Percentiles rank a stretch among this genome's conserved stretches.
phyloP scores from a whole-genome alignment of 1,140 invertebrate species.

The Drosophila parvula region DNA sequence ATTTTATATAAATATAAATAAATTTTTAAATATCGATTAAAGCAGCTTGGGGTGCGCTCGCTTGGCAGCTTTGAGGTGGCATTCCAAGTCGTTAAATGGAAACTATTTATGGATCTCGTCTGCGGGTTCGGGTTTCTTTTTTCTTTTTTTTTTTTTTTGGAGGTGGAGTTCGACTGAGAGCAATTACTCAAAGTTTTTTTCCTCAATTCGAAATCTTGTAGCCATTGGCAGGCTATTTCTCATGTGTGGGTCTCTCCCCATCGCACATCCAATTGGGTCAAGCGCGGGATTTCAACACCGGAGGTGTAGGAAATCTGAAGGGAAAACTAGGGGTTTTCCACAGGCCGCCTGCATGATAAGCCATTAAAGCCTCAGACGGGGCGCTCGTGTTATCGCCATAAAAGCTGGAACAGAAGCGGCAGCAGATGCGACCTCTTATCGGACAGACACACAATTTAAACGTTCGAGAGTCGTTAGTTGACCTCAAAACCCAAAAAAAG shows the following conservation, averaged over 20 bases:
- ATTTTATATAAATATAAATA: too few species aligned
- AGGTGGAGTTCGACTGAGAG: conserved; percentile 34
- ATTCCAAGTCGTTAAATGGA: conserved; percentile 18
- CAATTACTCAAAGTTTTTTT: conserved; percentile 66
- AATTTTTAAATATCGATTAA: neutral
- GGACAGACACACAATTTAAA: conserved; percentile 48
- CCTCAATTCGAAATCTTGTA: conserved; percentile 28
- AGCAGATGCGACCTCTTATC: conserved; percentile 51
- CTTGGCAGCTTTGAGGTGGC: conserved; percentile 15
- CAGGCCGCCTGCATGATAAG: conserved; percentile 47
- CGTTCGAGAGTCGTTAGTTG: conserved; percentile 65
- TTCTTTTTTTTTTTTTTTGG: neutral
- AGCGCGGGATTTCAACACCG: conserved; percentile 44
- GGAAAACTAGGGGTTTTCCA: neutral
- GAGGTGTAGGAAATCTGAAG: conserved; percentile 12
- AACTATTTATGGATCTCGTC: conserved; percentile 25
- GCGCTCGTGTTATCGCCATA: conserved; percentile 46
- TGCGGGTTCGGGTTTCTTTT: neutral
- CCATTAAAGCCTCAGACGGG: conserved; percentile 45
- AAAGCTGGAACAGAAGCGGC: conserved; percentile 50
- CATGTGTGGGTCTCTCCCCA: conserved; percentile 33
- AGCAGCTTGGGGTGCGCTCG: neutral
- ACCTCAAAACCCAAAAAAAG: conserved; percentile 72
- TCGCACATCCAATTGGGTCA: conserved; percentile 52
- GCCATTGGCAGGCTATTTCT: conserved; percentile 61